Evolutionary conservation across 2,113 vertebrate species (phyloP), one percentile per base, ranked within the genome.

Genomic region (Pao palembangensis): DNA sequence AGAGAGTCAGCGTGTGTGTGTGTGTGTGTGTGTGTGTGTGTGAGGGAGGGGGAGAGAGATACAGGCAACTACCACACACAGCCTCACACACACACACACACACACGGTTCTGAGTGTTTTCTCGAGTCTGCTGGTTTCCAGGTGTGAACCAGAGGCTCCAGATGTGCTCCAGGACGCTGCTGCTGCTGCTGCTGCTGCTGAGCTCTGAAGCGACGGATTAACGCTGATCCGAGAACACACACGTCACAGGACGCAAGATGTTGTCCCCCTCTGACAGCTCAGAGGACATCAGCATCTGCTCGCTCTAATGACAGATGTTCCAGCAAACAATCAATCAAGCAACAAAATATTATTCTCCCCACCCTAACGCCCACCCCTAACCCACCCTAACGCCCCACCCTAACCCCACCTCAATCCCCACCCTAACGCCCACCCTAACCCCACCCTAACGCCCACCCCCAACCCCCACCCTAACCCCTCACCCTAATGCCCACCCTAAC

Each of bases 241-340:
- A 75, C 63, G 71, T 20, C n/a, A 43, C 19, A 55, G 1, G 2
- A 21, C 8, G 25, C 19, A 72, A 58, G 23, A 84, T 81, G 64
- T 85, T 84, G 81, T 82, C 58, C 58, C 55, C 65, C 57, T 50
- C 28, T 31, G 43, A 1, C 31, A 73, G 80, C 86, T 86, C 85
- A 84, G 59, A 42, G 1, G 23, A 58, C 25, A 73, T 42, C 16
- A 56, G 59, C 63, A 20, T 83, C 71, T 80, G 76, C 64, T 23
- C 64, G 6, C 59, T 57, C 25, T n/a, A 46, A 64, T n/a, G 42
- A 62, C 72, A 84, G 82, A 81, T 85, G 79, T 65, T 73, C 41
- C 46, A 34, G 49, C 66, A 56, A 67, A 38, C 34, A 44, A 34
- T 25, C 7, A 50, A 38, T 53, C 8, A 38, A n/a, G n/a, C 44